Base-by-base conservation (phyloP, 2,888 invertebrate genomes). In the Mesoligia furuncula region DNA sequence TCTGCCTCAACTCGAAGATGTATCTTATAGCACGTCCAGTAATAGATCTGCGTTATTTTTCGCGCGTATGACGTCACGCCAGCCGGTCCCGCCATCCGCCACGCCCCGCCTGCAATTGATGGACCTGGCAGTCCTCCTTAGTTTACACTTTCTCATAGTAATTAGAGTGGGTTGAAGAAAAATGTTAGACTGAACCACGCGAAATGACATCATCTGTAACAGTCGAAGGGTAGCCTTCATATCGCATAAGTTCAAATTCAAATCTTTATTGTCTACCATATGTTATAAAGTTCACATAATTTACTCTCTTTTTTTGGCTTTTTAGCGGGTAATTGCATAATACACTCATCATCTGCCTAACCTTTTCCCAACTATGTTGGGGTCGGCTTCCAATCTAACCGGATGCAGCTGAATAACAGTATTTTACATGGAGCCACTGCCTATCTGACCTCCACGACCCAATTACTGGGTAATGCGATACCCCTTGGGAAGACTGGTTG, bases 1-100 rank as follows among this genome's bases (percentile, higher is more conserved):
- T 24, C 48, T 79, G 70, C 62, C 66, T 78, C 70, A 76, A 68
- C 48, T 61, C 67, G 51, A 67, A 79, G 75, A 73, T 80, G 59
- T 77, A 83, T 65, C 61, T 57, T 80, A 54, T 39, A 57, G 65
- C 57, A 75, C 74, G 70, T 85, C 83, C 79, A 79, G 72, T 83
- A 84, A 84, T 87, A 87, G 84, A 85, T 54, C 15, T 42, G 78
- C 70, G 81, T 84, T 84, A 81, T 84, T 87, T 87, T 87, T 87
- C 77, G 84, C 80, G 65, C 20, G 24, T 48, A 48, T 87, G 81
- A 87, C 87, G 87, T 85, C 84, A 87, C 27, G 39, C 61, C n/a
- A 45, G 51, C 36, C 77, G 42, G 39, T 69, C 66, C 45, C 79
- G 72, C 79, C 68, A 69, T 72, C 67, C 77, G 77, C 86, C 86